Conservation (phyloP, 1,140 invertebrate species). For the Drosophila serrata region DNA sequence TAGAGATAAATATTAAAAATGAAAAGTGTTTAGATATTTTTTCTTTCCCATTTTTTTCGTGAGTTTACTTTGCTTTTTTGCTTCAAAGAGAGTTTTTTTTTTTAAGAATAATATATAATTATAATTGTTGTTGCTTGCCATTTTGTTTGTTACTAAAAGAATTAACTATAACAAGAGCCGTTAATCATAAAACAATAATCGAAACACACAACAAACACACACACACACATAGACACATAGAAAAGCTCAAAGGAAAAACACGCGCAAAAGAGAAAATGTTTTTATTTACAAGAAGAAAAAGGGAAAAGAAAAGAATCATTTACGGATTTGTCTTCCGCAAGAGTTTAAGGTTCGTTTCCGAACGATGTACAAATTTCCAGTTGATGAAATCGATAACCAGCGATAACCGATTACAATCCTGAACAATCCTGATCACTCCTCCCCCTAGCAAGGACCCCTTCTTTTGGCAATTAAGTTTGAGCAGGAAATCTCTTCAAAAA, state of each 20-base stretch:
- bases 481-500: background rate
- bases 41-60: background rate
- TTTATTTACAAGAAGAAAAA: slow-evolving; percentile 17
- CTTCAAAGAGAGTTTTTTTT: slow-evolving; percentile 22
- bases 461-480: background rate
- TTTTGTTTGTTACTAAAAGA: slow-evolving; percentile 52
- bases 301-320: background rate
- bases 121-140: slow-evolving; percentile 54
- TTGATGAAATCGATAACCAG: slow-evolving; percentile 29
- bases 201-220: slow-evolving; percentile 17
- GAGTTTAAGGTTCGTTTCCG: slow-evolving; percentile 35
- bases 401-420: slow-evolving; percentile 18
- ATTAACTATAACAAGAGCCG: slow-evolving; percentile 41
- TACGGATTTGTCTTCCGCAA: slow-evolving; percentile 51
- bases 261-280: slow-evolving; percentile 42
- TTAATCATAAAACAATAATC: slow-evolving; percentile 39
- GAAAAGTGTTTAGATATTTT: background rate
- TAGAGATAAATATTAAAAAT: slow-evolving; percentile 12
- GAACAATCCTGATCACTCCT: background rate
- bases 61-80: slow-evolving; percentile 23
- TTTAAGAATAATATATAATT: slow-evolving; percentile 25
- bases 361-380: slow-evolving; percentile 48
- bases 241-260: slow-evolving; percentile 51
- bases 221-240: slow-evolving; percentile 19
- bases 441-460: background rate